These are phyloP conservation scores for Anas flavirostris DNA, from an alignment of 2,797 vertebrate species.

Conservation along the genomic window DNA sequence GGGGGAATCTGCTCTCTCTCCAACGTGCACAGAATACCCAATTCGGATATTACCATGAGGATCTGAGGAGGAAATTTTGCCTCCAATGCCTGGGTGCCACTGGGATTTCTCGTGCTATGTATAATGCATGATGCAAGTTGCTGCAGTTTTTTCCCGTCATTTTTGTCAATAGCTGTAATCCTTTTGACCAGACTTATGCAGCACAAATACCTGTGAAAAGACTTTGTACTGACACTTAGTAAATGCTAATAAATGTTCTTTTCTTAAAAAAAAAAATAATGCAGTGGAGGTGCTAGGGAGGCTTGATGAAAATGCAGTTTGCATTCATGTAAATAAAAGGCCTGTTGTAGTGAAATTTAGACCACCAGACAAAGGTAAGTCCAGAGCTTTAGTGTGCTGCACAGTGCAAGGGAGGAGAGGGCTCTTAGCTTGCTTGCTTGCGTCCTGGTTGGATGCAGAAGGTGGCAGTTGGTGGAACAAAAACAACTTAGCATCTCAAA, in stretches of 20 bases:
- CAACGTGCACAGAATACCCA: constrained; percentile 7
- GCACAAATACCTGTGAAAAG: background rate
- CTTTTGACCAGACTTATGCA: background rate
- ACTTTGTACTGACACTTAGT: background rate
- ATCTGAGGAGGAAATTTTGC: constrained; percentile 15
- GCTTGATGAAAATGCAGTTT: background rate
- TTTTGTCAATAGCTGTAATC: constrained; percentile 11
- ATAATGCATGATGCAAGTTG: constrained; percentile 18
- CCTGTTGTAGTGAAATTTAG: background rate
- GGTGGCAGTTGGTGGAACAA: background rate
- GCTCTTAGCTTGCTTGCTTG: background rate
- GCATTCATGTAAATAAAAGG: background rate
- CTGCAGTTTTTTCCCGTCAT: background rate
- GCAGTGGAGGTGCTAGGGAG: background rate
- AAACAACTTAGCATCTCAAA: background rate
- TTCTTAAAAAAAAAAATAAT: background rate
- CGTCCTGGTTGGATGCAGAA: background rate
- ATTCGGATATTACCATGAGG: constrained; percentile 1
- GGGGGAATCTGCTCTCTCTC: constrained; percentile 14
- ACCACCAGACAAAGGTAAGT: background rate
- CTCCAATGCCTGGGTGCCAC: background rate
- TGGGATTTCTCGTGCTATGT: constrained; percentile 24
- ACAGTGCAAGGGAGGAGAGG: background rate
- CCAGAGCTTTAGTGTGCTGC: background rate
- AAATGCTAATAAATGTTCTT: background rate